A percentile compares a stretch with the other conserved stretches of the same genome.
phyloP scores from a whole-genome alignment of 2,888 invertebrate species.

The Diabrotica balteata region DNA sequence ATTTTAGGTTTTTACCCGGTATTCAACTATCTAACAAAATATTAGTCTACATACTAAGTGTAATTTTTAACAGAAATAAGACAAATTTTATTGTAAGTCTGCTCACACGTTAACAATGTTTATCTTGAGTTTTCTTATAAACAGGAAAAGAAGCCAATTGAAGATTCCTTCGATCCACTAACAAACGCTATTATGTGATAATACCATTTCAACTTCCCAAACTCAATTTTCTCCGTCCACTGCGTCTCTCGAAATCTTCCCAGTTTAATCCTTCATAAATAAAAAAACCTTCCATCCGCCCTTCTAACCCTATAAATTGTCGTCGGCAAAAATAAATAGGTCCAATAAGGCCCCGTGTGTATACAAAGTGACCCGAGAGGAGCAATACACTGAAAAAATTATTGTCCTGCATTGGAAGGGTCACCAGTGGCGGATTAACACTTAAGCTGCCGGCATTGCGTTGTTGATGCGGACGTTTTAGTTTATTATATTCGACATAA shows the following conservation, averaged over 20 bases:
- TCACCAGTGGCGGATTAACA: conserved; percentile 5
- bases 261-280: conserved; percentile 33
- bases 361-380: conserved; percentile 28
- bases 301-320: conserved; percentile 26
- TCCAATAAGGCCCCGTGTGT: conserved; percentile 29
- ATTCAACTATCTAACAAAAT: too few relatives aligned
- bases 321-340: conserved; percentile 33
- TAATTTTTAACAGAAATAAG: too few relatives aligned
- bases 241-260: conserved; percentile 25
- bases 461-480: background rate
- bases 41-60: too few relatives aligned
- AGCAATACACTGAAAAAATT: conserved; percentile 32
- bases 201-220: conserved; percentile 32
- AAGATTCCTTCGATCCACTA: conserved; percentile 18
- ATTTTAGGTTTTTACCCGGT: too few relatives aligned
- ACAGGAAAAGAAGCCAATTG: conserved; percentile 17
- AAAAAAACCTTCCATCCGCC: conserved; percentile 21
- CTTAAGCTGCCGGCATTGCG: too few relatives aligned
- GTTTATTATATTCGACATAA: too few relatives aligned
- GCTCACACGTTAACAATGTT: too few relatives aligned
- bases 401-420: conserved; percentile 27
- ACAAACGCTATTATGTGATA: conserved; percentile 27
- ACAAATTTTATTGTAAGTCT: too few relatives aligned
- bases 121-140: conserved; percentile 7
- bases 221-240: conserved; percentile 30